Percentiles rank a stretch among this genome's conserved stretches.
phyloP scores from a whole-genome alignment of 2,797 vertebrate genomes.

The Meriones psammophilus region DNA sequence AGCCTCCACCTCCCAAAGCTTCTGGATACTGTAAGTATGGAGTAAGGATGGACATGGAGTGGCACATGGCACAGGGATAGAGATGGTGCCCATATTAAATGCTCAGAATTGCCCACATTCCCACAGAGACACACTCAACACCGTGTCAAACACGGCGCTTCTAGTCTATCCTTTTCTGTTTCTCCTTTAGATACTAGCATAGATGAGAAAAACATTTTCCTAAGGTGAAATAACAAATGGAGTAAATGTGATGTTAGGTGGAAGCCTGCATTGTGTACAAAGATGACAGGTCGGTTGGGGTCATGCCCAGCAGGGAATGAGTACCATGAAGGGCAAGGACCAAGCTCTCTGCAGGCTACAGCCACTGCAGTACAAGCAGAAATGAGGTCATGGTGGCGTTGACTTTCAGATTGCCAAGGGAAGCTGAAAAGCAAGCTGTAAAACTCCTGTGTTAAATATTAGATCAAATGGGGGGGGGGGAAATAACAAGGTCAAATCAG shows the following conservation, averaged over 20 bases:
- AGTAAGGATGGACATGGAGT: neutral
- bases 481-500: neutral
- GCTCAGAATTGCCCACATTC: too few species aligned
- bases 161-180: neutral
- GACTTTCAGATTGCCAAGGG: neutral
- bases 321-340: neutral
- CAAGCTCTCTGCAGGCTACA: neutral
- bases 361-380: neutral
- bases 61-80: accelerated
- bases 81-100: neutral
- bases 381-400: neutral
- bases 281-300: accelerated
- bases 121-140: neutral
- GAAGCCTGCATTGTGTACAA: neutral
- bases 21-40: accelerated
- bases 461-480: neutral
- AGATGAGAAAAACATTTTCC: neutral
- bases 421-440: neutral
- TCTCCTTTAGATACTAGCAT: neutral
- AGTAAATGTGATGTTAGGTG: accelerated
- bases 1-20: neutral
- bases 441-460: conserved; percentile 6
- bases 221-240: neutral
- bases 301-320: accelerated
- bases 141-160: neutral